phyloP scores from a whole-genome alignment of 2,113 vertebrate genomes.

The Cromileptes altivelis region DNA sequence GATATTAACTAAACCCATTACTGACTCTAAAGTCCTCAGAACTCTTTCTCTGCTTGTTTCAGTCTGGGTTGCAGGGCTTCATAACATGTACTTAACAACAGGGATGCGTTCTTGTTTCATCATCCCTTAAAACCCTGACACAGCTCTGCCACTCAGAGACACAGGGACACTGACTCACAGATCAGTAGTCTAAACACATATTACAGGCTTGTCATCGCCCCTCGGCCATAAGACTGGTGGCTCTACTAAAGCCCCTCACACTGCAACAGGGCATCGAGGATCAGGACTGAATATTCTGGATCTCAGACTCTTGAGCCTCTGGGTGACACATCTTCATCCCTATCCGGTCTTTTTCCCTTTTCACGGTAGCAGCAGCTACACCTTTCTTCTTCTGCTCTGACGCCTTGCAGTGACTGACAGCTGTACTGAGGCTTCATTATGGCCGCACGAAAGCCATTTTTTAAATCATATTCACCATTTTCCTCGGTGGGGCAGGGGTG shows the following conservation, averaged over 20 bases:
- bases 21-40: not conserved
- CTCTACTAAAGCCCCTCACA: slow-evolving; percentile 59
- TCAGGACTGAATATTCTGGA: slow-evolving; percentile 63
- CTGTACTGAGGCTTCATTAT: slow-evolving; percentile 91
- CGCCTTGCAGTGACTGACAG: slow-evolving; percentile 65
- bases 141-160: slow-evolving; percentile 11
- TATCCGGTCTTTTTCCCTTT: not conserved
- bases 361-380: not conserved
- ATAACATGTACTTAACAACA: not conserved
- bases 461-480: slow-evolving; percentile 59
- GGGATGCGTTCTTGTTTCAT: slow-evolving; percentile 15
- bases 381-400: slow-evolving; percentile 43
- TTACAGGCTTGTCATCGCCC: slow-evolving; percentile 43
- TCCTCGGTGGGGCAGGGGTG: slow-evolving; percentile 26
- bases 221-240: slow-evolving; percentile 43
- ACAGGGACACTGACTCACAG: not conserved
- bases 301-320: slow-evolving; percentile 57
- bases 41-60: not conserved
- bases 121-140: slow-evolving; percentile 4
- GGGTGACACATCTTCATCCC: slow-evolving; percentile 49
- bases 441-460: slow-evolving; percentile 75
- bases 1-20: not conserved
- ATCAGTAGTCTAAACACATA: slow-evolving; percentile 55
- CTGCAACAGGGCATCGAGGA: slow-evolving; percentile 45
- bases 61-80: not conserved